Evolutionary conservation across 2,113 vertebrate species (phyloP).

Genomic region (Phyllostomus discolor): DNA sequence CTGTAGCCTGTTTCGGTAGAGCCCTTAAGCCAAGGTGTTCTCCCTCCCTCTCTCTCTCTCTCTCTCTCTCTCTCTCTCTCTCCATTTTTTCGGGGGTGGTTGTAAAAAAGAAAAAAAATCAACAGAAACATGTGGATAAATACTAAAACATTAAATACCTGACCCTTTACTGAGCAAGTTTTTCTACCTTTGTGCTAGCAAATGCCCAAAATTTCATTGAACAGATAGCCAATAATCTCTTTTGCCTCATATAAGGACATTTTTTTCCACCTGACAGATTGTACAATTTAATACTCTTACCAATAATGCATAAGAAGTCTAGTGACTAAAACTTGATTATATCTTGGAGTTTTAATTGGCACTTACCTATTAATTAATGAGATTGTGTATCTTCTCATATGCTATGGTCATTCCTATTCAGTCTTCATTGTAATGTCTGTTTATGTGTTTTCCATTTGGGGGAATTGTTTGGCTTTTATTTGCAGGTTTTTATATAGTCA

Average conservation of each 20-base stretch:
- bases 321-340: neutral
- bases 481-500: neutral
- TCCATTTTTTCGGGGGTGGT: neutral
- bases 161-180: neutral
- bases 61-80: neutral
- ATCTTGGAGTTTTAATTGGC: neutral
- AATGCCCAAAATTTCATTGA: neutral
- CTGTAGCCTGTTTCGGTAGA: neutral
- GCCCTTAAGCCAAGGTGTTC: neutral
- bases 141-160: neutral
- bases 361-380: neutral
- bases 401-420: constrained; percentile 3
- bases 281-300: neutral
- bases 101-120: neutral
- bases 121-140: neutral
- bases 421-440: neutral
- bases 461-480: neutral
- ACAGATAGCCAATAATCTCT: neutral
- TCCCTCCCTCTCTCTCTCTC: neutral
- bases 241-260: neutral
- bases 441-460: neutral
- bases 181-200: neutral
- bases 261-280: neutral
- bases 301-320: neutral
- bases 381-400: neutral